Evolutionary conservation across 2,113 vertebrate species (phyloP).

Genomic region (Dipodomys merriami): DNA sequence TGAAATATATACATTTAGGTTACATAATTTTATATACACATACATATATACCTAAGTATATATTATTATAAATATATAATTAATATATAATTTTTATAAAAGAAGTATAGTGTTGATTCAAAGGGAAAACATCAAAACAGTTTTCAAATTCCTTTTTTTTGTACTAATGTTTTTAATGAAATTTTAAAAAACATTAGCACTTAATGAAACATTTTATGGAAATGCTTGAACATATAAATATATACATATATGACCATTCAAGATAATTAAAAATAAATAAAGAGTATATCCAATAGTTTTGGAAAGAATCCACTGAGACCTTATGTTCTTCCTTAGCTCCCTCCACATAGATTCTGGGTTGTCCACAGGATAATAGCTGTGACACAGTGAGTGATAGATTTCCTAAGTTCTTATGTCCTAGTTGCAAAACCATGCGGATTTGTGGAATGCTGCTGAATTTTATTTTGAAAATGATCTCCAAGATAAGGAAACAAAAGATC

Average conservation of each 20-base stretch:
- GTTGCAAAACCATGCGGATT: no score
- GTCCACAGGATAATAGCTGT: no score
- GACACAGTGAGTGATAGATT: no score
- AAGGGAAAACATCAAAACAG: not conserved
- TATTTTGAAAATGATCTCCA: no score
- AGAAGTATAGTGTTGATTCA: not conserved
- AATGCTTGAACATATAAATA: not conserved
- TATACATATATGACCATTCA: no score
- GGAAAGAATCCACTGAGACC: not conserved
- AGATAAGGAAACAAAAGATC: no score
- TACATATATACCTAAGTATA: not conserved
- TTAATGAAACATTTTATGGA: not conserved
- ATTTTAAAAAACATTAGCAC: not conserved
- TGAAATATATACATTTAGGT: no score
- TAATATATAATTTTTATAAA: not conserved
- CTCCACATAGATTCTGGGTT: not conserved
- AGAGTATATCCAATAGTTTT: not conserved
- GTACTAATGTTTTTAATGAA: not conserved
- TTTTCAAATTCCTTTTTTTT: not conserved
- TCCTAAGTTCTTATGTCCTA: no score
- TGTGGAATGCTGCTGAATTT: no score
- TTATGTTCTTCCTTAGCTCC: not conserved
- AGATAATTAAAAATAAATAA: not conserved
- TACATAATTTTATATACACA: not conserved
- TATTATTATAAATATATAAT: no score